Evolutionary conservation across 2,888 invertebrate species (phyloP).

Genomic region (Eilema depressum): DNA sequence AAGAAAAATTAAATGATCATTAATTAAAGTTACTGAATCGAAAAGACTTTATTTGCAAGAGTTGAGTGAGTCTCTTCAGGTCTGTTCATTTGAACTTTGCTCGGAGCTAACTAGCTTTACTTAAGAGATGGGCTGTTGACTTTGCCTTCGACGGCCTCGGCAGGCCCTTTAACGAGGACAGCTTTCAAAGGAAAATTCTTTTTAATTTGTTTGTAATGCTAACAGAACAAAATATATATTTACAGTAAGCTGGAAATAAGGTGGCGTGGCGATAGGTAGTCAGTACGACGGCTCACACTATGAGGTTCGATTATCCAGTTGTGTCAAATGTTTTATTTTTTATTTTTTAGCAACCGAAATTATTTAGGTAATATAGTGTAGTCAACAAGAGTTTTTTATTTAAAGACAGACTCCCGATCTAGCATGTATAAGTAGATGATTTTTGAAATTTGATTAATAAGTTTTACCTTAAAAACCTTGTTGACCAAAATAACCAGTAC

Average conservation of each 20-base stretch:
- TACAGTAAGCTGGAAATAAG: background rate
- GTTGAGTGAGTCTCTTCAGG: background rate
- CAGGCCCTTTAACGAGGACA: background rate
- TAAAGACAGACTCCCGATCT: too few relatives aligned
- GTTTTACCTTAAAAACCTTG: too few relatives aligned
- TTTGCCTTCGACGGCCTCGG: background rate
- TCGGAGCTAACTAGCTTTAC: conserved; percentile 4
- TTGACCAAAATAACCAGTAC: too few relatives aligned
- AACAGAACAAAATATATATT: background rate
- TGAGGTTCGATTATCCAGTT: background rate
- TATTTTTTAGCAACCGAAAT: too few relatives aligned
- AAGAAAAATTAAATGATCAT: background rate
- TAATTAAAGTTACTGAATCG: background rate
- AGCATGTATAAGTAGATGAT: too few relatives aligned
- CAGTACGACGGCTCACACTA: background rate
- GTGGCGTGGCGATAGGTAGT: background rate
- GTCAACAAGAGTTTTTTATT: too few relatives aligned
- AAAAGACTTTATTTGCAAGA: background rate
- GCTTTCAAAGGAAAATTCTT: background rate
- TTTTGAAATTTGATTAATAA: too few relatives aligned
- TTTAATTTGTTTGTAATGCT: background rate
- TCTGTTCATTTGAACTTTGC: background rate
- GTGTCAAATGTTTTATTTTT: too few relatives aligned
- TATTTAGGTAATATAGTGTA: too few relatives aligned
- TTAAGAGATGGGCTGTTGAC: background rate